Base-by-base conservation (phyloP, 2,888 invertebrate species). In the Platycheirus albimanus region DNA sequence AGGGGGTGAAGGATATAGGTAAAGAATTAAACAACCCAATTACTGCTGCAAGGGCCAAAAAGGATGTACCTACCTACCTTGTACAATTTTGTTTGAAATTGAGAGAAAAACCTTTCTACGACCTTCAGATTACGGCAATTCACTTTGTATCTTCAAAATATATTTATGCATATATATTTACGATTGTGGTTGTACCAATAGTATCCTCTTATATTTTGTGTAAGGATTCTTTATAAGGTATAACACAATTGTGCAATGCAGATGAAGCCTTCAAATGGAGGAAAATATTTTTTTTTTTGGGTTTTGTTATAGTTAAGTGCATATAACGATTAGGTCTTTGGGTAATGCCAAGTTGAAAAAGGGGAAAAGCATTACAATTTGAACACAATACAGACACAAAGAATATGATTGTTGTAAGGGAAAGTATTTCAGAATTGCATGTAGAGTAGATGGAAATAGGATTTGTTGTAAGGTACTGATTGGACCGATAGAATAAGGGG, bases 301-400 rank as follows among this genome's bases (percentile, higher is more conserved):
- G 51, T 66, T 36, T 24, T 76, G 70, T 61, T 52, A 13, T 24
- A 13, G 15, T 24, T 54, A 75, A 79, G 54, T 75, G 69, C 75
- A 79, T 54, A 79, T 54, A 61, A 45, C 67, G 67, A 79, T 74
- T 67, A 63, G 61, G 67, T 74, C 52, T 79, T 63, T 8, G 24
- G 6, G n/a, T n/a, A n/a, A n/a, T n/a, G n/a, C n/a, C n/a, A n/a
- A 6, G 17, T 6, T 2, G 1, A 8, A 28, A 28, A 28, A 15
- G 28, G 49, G 28, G 15, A 6, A 15, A 28, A 24, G 24, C 24
- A 47, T 47, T 47, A 24, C 13, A 49, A 49, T 24, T 24, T 11
- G 49, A 24, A 30, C 7, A n/a, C 3, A 8, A 13, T 4, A 28
- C 24, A 49, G 1, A 1, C 15, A 30, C 13, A 51, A 30, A 51